These are phyloP conservation scores for Grallaria varia DNA, from an alignment of 2,113 vertebrate genomes.

Conservation along the genomic window DNA sequence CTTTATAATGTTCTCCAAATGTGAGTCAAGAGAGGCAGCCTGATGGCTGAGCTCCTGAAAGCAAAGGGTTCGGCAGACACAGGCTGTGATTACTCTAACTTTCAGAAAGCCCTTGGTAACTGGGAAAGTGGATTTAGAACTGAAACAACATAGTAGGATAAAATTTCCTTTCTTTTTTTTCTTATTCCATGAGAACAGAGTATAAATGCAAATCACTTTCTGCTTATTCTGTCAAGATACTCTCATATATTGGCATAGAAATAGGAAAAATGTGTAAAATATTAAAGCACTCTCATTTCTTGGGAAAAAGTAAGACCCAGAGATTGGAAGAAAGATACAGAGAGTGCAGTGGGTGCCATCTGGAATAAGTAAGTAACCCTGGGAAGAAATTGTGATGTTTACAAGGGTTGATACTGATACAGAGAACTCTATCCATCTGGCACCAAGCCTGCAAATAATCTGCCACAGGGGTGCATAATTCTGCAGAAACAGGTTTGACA, in stretches of 20 bases:
- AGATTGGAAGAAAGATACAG: constrained; percentile 1
- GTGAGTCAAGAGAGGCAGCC: background rate
- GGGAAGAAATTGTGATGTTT: constrained; percentile 47
- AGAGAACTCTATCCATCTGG: constrained; percentile 48
- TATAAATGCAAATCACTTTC: background rate
- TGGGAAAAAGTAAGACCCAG: constrained; percentile 1
- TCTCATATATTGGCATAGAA: background rate
- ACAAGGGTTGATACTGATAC: constrained; percentile 10
- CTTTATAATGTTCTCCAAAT: constrained; percentile 37
- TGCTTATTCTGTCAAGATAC: background rate
- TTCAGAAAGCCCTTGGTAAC: background rate
- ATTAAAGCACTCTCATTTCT: background rate
- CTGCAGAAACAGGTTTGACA: background rate
- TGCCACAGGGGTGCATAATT: constrained; percentile 20
- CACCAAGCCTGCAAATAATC: constrained; percentile 19
- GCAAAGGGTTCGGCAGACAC: background rate
- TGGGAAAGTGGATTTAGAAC: background rate
- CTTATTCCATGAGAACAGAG: background rate
- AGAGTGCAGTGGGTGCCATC: background rate
- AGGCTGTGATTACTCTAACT: background rate
- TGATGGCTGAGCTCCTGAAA: constrained; percentile 5
- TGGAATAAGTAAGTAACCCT: constrained; percentile 45
- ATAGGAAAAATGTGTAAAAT: constrained; percentile 21
- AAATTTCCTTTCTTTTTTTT: background rate
- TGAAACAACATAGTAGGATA: background rate